These are phyloP conservation scores for Tyria jacobaeae DNA, from an alignment of 2,888 invertebrate genomes.

Conservation along the genomic window DNA sequence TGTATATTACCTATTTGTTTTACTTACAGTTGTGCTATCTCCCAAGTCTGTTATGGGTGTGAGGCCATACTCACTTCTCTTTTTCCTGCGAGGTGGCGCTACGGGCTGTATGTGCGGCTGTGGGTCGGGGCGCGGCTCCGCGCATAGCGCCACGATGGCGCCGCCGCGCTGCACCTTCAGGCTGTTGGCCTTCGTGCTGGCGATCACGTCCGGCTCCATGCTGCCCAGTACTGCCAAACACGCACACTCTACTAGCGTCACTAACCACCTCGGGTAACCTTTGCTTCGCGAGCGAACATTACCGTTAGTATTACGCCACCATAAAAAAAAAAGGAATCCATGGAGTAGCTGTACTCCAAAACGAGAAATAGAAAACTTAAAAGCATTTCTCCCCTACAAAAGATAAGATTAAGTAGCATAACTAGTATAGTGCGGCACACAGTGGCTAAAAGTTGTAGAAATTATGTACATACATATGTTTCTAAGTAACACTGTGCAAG, in stretches of 20 bases:
- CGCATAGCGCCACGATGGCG: constrained; percentile 58
- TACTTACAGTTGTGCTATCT: background rate
- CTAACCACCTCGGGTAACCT: background rate
- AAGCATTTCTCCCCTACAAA: background rate
- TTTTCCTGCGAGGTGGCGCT: constrained; percentile 93
- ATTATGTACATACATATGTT: no score
- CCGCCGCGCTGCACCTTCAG: constrained; percentile 77
- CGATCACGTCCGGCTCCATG: constrained; percentile 96
- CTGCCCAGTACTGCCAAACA: constrained; percentile 75
- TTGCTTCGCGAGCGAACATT: background rate
- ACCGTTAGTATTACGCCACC: background rate
- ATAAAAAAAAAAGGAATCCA: background rate
- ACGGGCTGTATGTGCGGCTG: constrained; percentile 72
- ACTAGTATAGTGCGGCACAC: background rate
- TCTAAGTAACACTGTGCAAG: no score
- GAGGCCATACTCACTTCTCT: constrained; percentile 83
- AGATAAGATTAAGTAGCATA: background rate
- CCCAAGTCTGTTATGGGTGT: background rate
- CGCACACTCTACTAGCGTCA: background rate
- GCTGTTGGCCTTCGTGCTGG: constrained; percentile 92
- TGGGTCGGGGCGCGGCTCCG: constrained; percentile 63
- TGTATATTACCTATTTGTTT: background rate
- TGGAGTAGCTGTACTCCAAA: background rate
- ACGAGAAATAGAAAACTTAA: background rate
- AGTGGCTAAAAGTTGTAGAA: background rate